Base-by-base conservation (phyloP, 2,888 invertebrate species). In the Meta bourneti region DNA sequence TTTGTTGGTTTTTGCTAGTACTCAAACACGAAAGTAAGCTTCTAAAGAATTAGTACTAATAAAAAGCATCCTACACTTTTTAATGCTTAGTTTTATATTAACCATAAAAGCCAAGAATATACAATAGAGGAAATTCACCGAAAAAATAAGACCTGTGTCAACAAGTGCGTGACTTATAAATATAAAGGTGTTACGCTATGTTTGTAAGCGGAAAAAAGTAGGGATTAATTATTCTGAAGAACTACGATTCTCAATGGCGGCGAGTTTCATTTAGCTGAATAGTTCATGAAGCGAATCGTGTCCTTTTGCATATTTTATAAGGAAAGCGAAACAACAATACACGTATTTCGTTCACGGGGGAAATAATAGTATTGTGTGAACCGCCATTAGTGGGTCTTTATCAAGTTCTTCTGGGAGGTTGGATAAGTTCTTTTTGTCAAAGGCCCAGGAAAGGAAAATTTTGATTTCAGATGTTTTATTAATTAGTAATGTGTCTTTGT, bases 271-370 rank as follows among this genome's bases (percentile, higher is more conserved):
- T 5, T 20, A 34, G 34, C 48, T 81, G 69, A 13, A 70, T 81
- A 81, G 13, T 81, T 81, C 49, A 81, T 69, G 81, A 81, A 81
- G 34, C 48, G 19, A 51, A 11, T 52, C 52, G 54, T 52, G 19
- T 8, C n/a, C 34, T 52, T 52, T 5, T 78, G 19, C 51, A 78
- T 78, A 78, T 54, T 78, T 78, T 19, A 78, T 54, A 51, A 8
- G 0, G 1, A 19, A 78, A 78, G 52, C 16, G 19, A 52, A 61
- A 61, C 61, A 61, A 61, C 61, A 61, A 61, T 61, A 16, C 61
- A 5, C 16, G 6, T 61, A 61, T 61, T 61, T 61, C 61, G 61
- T 16, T 9, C 11, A 16, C 61, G 61, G 9, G 61, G 61, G 61
- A 9, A 61, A 61, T 61, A 61, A 61, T 61, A 61, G 61, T 61